Evolutionary conservation across 2,797 vertebrate genomes (phyloP), one percentile per base, ranked within the genome.

Genomic region (Scolopax rusticola): DNA sequence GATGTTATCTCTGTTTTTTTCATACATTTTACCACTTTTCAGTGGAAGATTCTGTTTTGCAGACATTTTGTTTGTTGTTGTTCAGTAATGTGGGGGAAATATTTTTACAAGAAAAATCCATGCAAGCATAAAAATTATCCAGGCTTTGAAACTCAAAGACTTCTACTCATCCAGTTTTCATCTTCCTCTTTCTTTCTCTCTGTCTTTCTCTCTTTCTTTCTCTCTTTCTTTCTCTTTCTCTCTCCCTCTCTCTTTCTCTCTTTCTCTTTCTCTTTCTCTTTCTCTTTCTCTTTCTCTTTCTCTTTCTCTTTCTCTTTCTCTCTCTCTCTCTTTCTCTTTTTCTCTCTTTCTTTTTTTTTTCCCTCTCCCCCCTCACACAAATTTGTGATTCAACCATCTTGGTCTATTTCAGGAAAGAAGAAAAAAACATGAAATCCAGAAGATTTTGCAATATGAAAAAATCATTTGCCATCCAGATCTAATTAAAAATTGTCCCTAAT

Each of bases 401-500:
- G 11, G 7, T 78, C 47, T 91, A 33, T 87, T 94, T 91, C 53
- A 75, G 69, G 73, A 75, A 91, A 75, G 21, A 11, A 59, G 32
- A 3, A 48, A 50, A 80, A 68, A 28, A 1, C 2, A 36, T 32
- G 30, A 73, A 79, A 87, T 81, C 32, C 16, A 4, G 7, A 75
- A 68, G 32, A 64, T 78, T 61, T 88, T 87, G 21, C 69, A 93
- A 50, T 86, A 84, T 84, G 65, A 69, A 81, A 81, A 88, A 91
- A 71, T 86, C 2, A 74, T 90, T 91, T 94, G 7, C 73, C n/a
- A 84, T 82, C 50, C 76, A 65, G 45, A 41, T 71, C 59, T 93
- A 96, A 95, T 93, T 95, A 94, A 94, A 93, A 86, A 38, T 18
- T 78, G 89, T 78, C 21, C 81, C 63, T 90, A 96, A 94, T 96